Percentiles rank a stretch among this genome's conserved stretches.
These are phyloP conservation scores for Graphium colonna DNA, from an alignment of 2,888 invertebrate genomes.

Conservation along the genomic window DNA sequence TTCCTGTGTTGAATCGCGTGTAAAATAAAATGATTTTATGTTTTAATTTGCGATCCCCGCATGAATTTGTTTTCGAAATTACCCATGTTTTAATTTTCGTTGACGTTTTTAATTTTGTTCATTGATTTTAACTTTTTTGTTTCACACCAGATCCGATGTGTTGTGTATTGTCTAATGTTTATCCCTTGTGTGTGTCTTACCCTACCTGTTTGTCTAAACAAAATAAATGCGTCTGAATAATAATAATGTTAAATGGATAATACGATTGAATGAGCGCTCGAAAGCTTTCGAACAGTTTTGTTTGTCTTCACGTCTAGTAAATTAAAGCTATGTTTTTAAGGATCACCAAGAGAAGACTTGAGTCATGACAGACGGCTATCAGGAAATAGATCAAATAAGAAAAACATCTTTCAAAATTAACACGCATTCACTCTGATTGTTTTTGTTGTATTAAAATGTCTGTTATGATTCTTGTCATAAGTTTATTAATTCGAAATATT, in stretches of 20 bases:
- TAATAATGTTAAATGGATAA: slow-evolving; percentile 45
- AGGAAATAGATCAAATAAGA: slow-evolving; percentile 16
- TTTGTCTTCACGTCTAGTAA: slow-evolving; percentile 64
- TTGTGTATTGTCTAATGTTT: slow-evolving; percentile 95
- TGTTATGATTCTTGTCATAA: slow-evolving; percentile 20
- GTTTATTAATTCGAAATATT: slow-evolving; percentile 10
- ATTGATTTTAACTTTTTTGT: slow-evolving; percentile 47
- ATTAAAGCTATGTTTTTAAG: slow-evolving; percentile 48
- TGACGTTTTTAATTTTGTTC: slow-evolving; percentile 37
- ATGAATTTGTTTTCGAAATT: slow-evolving; percentile 66
- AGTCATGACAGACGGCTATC: slow-evolving; percentile 61
- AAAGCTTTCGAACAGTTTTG: slow-evolving; percentile 73
- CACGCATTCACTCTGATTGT: slow-evolving; percentile 1
- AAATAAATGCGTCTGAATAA: slow-evolving; percentile 61
- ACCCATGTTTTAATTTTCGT: slow-evolving; percentile 43
- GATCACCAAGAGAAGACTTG: slow-evolving; percentile 46
- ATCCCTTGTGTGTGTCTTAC: slow-evolving; percentile 94
- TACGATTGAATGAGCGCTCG: slow-evolving; percentile 63
- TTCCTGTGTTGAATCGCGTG: slow-evolving; percentile 73
- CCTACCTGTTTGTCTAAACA: slow-evolving; percentile 79
- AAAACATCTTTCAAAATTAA: slow-evolving; percentile 9
- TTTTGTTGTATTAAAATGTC: slow-evolving; percentile 4
- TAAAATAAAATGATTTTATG: slow-evolving; percentile 47
- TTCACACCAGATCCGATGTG: slow-evolving; percentile 81
- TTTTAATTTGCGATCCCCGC: slow-evolving; percentile 70